Evolutionary conservation across 2,888 invertebrate genomes (phyloP), one percentile per base, ranked within the genome.

Genomic region (Metopia argyrocephala): DNA sequence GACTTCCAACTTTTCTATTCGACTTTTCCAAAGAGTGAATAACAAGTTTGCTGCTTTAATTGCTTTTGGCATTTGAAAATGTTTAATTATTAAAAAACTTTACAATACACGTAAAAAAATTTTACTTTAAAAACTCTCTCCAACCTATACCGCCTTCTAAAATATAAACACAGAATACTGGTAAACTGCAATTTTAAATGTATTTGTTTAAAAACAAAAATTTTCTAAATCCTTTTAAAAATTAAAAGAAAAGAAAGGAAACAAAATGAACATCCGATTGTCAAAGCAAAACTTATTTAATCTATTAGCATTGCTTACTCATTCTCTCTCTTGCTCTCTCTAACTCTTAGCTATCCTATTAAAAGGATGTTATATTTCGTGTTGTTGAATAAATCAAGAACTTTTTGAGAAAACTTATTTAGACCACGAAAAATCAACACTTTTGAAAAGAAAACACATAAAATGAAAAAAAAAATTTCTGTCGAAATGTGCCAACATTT

Each of bases 381-480:
- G 65, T 23, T 28, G 25, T n/a, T n/a, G n/a, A n/a, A n/a, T n/a
- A n/a, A 65, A 66, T 45, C 52, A 23, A 28, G 64, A 71, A 66
- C 59, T 78, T 71, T 71, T 66, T 28, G 15, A 70, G 59, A 38
- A 38, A 38, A 38, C 38, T 65, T 76, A 61, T 78, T 66, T 66
- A 71, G 78, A 78, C 78, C 78, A 78, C 71, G 65, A 70, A 66
- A 71, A 66, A 65, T 78, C 65, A 78, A 78, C 70, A 66, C 38
- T 57, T 50, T 68, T 25, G n/a, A n/a, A n/a, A n/a, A n/a, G n/a
- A n/a, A 59, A 76, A 38, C 54, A 70, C 21, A 70, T 45, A 65
- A 56, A 18, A 27, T 27, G 21, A 59, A 66, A 48, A n/a, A n/a
- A n/a, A n/a, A n/a, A n/a, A n/a, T n/a, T n/a, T n/a, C n/a, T n/a